Evolutionary conservation across 2,113 vertebrate species (phyloP), one percentile per base, ranked within the genome.

Genomic region (Chaetorhynchus papuensis): DNA sequence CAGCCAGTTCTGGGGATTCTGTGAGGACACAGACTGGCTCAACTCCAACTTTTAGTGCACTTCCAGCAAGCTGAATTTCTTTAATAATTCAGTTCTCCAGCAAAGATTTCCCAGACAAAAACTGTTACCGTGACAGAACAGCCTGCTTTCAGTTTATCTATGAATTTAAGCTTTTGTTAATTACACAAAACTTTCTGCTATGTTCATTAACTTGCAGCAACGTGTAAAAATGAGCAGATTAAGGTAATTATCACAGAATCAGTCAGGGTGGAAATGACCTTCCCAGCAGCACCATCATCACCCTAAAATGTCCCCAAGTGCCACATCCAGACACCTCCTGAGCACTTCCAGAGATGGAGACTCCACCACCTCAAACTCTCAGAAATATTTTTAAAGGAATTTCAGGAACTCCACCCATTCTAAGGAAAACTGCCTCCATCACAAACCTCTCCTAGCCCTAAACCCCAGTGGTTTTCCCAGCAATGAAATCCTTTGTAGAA

Each of bases 91-190:
- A 31, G 2, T 30, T 80, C 76, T 70, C 8, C 28, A 66, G 35
- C 6, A 2, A 47, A 52, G 28, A 53, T 79, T 56, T 69, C 45
- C 52, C 52, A 61, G 18, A 66, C 13, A 83, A 77, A 66, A 87
- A 22, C 5, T 21, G 26, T 11, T 26, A 33, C 6, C 5, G 4
- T 1, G 20, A 26, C 1, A 9, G 15, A 77, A 49, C 10, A 60
- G 24, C 22, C 22, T 64, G 35, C 28, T 75, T 78, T 39, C 45
- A 66, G n/a, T 11, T 69, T 23, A 59, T 20, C n/a, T 11, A 30
- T 0, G 19, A 85, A 39, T 3, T 0, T 0, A 66, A 22, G 7
- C 30, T 54, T n/a, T 18, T 1, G 1, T 33, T 77, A 80, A 78
- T 87, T 33, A 39, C 0, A 0, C 11, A 22, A 78, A 80, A 39